A percentile compares a stretch with the other conserved stretches of the same genome.
phyloP scores from a whole-genome alignment of 2,113 vertebrate species.

The Syngnathoides biaculeatus region DNA sequence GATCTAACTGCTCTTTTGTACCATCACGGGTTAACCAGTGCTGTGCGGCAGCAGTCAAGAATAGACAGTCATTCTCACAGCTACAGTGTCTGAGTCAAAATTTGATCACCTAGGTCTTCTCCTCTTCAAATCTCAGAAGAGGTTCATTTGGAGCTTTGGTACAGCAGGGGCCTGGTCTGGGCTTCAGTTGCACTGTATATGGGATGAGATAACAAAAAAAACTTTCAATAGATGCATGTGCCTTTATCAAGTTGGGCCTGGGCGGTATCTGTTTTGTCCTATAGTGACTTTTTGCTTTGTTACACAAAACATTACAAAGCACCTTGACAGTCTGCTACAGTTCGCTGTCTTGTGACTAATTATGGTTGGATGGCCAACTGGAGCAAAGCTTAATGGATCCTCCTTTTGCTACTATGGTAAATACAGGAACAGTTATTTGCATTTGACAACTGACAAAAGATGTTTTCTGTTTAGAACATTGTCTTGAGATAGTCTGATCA shows the following conservation, averaged over 20 bases:
- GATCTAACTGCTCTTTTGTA: slow-evolving; percentile 4
- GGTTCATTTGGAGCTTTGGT: not conserved
- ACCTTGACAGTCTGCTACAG: not conserved
- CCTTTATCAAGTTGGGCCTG: not conserved
- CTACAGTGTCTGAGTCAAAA: slow-evolving; percentile 15
- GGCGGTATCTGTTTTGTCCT: slow-evolving; percentile 3
- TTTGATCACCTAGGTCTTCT: not conserved
- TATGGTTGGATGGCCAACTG: not conserved
- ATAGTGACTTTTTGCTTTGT: not conserved
- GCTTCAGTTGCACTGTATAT: slow-evolving; percentile 47
- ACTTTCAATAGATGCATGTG: slow-evolving; percentile 43
- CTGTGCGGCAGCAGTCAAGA: slow-evolving; percentile 19
- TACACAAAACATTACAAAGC: not conserved
- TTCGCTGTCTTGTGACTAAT: not conserved
- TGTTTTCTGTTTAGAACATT: no score
- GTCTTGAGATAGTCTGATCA: no score
- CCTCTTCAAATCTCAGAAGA: not conserved
- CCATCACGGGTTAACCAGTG: slow-evolving; percentile 27
- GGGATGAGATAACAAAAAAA: slow-evolving; percentile 17
- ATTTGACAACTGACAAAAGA: no score
- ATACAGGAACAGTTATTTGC: no score
- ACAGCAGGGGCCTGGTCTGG: slow-evolving; percentile 34
- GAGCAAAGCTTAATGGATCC: no score
- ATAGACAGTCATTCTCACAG: slow-evolving; percentile 6
- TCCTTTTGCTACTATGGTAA: no score